Percentiles rank a stretch among this genome's conserved stretches.
Conservation (phyloP, 2,888 invertebrate species). For the Gryllus longicercus region DNA sequence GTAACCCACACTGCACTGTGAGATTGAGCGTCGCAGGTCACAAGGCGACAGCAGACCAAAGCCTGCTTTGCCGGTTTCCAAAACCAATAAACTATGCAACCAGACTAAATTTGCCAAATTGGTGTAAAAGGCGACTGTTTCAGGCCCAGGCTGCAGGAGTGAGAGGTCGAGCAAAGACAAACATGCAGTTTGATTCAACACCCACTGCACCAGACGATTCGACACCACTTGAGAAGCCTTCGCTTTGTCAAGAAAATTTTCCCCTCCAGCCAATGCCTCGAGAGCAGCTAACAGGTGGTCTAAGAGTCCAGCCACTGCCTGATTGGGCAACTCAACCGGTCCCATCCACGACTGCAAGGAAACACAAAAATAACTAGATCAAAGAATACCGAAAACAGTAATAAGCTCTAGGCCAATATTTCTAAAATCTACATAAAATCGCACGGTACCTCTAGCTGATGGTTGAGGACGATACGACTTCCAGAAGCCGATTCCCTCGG, state of each 20-base stretch:
- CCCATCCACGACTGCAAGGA: neutral
- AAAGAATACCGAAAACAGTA: no score
- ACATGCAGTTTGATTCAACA: neutral
- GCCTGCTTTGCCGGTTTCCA: constrained; percentile 26
- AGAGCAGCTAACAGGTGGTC: neutral
- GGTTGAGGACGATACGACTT: neutral
- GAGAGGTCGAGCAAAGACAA: constrained; percentile 42
- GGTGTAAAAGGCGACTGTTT: constrained; percentile 45
- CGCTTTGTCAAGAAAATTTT: neutral
- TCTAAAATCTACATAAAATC: no score
- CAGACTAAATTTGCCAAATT: constrained; percentile 48
- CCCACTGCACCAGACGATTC: neutral
- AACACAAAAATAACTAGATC: neutral
- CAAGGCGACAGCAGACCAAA: constrained; percentile 35
- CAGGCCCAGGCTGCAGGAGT: constrained; percentile 44
- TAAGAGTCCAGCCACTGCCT: neutral
- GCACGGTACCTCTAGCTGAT: neutral
- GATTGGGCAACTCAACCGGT: neutral
- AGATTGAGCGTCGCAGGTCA: constrained; percentile 27
- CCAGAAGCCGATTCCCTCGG: neutral
- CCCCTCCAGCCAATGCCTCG: neutral
- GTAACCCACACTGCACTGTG: constrained; percentile 44
- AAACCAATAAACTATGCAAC: constrained; percentile 43
- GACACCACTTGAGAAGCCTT: neutral
- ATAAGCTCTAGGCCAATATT: no score